A percentile compares a stretch with the other conserved stretches of the same genome.
Conservation (phyloP, 2,113 vertebrate genomes). For the Chauna torquata region DNA sequence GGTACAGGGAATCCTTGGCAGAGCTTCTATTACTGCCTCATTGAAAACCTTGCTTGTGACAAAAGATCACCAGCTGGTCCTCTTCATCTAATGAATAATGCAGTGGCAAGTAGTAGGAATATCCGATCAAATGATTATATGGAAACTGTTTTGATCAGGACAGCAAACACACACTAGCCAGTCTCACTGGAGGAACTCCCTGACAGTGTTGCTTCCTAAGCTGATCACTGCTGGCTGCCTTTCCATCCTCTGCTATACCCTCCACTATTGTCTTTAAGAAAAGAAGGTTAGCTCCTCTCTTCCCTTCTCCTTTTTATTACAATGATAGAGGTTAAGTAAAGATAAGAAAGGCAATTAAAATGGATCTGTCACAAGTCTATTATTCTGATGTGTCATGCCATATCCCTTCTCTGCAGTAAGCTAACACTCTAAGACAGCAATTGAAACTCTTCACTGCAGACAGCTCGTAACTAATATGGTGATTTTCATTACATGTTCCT, state of each 20-base stretch:
- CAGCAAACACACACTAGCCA: not conserved
- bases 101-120: conserved; percentile 50
- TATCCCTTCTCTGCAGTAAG: conserved; percentile 44
- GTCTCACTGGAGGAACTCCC: not conserved
- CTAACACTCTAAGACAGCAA: conserved; percentile 41
- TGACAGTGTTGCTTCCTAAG: not conserved
- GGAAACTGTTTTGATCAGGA: conserved; percentile 58
- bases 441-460: conserved; percentile 70
- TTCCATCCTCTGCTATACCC: not conserved
- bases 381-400: conserved; percentile 40
- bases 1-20: not conserved
- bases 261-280: not conserved
- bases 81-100: conserved; percentile 64
- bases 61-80: conserved; percentile 24
- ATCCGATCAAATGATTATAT: conserved; percentile 54
- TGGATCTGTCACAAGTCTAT: conserved; percentile 20
- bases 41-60: not conserved
- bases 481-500: conserved; percentile 62
- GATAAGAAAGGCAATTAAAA: conserved; percentile 72
- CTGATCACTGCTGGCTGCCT: not conserved
- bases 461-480: conserved; percentile 66
- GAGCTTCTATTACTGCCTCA: not conserved
- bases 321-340: conserved; percentile 57
- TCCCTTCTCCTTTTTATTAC: conserved; percentile 11
- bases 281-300: conserved; percentile 23